phyloP scores from a whole-genome alignment of 2,113 vertebrate genomes.

The Ranitomeya imitator region DNA sequence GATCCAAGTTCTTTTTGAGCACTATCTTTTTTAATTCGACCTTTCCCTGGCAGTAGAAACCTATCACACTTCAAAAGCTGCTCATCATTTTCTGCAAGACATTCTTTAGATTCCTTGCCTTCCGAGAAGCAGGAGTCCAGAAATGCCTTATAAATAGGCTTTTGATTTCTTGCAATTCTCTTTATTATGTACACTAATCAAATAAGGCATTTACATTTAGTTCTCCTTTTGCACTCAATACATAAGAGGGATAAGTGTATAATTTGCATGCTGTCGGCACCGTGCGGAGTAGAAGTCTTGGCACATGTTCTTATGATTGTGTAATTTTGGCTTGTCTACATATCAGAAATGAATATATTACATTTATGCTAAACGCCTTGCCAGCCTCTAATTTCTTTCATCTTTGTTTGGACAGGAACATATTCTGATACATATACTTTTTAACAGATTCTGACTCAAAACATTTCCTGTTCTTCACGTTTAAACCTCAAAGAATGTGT shows the following conservation, averaged over 20 bases:
- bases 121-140: background rate
- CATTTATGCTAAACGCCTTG: constrained; percentile 1
- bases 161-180: background rate
- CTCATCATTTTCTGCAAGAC: constrained; percentile 10
- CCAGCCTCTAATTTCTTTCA: background rate
- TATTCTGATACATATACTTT: constrained; percentile 14
- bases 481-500: constrained; percentile 48
- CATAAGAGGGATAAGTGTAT: background rate
- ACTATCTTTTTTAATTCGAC: background rate
- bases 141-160: background rate
- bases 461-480: constrained; percentile 54
- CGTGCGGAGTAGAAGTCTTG: background rate
- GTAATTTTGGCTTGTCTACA: background rate
- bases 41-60: background rate
- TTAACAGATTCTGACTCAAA: constrained; percentile 14
- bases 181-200: background rate
- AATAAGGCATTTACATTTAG: constrained; percentile 35
- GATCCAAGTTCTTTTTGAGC: background rate
- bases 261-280: background rate
- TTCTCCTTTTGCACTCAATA: constrained; percentile 6
- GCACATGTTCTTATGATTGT: constrained; percentile 1
- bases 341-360: constrained; percentile 14
- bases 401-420: constrained; percentile 28
- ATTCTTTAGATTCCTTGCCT: constrained; percentile 19
- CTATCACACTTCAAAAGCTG: background rate